Conservation (phyloP, 2,888 invertebrate genomes). For the Furcula furcula region DNA sequence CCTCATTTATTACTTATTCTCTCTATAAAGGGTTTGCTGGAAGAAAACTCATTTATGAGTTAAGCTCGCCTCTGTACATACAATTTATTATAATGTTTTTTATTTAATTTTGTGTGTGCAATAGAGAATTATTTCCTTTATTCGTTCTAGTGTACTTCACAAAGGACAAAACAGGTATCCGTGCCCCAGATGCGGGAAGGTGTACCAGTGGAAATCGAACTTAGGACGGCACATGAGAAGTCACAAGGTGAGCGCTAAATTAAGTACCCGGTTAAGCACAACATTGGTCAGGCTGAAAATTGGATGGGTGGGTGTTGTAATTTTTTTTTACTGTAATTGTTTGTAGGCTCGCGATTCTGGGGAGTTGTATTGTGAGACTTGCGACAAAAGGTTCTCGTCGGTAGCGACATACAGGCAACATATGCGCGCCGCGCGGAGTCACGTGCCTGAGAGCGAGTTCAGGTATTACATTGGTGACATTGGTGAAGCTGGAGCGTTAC, state of each 20-base stretch:
- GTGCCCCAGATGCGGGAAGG: conserved; percentile 67
- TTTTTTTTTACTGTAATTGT: too few species aligned
- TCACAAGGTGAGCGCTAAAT: conserved; percentile 50
- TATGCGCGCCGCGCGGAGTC: conserved; percentile 49
- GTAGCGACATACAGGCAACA: conserved; percentile 70
- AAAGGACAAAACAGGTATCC: conserved; percentile 68
- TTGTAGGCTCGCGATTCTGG: conserved; percentile 61
- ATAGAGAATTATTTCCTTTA: too few species aligned
- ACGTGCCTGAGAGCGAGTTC: conserved; percentile 64
- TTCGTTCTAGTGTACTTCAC: conserved; percentile 69
- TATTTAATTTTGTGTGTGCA: too few species aligned
- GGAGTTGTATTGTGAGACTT: conserved; percentile 59
- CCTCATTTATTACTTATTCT: too few species aligned
- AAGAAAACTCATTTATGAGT: too few species aligned
- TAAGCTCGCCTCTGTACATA: too few species aligned
- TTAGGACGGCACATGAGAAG: conserved; percentile 66
- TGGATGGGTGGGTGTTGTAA: too few species aligned
- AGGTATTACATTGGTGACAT: too few species aligned
- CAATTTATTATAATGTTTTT: too few species aligned
- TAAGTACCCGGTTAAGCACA: neutral
- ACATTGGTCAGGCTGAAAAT: too few species aligned
- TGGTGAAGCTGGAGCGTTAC: neutral
- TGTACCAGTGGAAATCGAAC: conserved; percentile 75
- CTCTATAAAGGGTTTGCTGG: too few species aligned
- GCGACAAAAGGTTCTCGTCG: conserved; percentile 67